Evolutionary conservation across 2,888 invertebrate genomes (phyloP).

Genomic region (Agrypnus murinus): DNA sequence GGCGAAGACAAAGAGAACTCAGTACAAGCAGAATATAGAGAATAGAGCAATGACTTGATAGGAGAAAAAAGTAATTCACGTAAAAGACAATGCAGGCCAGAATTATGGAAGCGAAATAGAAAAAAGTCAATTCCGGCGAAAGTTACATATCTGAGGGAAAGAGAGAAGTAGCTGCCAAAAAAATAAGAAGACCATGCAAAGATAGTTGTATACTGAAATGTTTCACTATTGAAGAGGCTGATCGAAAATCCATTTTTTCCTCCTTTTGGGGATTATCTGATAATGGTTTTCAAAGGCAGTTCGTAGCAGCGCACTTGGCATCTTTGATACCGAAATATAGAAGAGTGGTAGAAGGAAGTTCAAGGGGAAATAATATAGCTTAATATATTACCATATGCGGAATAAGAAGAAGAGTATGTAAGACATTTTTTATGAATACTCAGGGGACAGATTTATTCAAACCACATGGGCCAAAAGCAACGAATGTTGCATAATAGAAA

Average conservation of each 20-base stretch:
- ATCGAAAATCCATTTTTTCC: slow-evolving; percentile 4
- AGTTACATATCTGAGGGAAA: not conserved
- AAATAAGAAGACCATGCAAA: slow-evolving; percentile 5
- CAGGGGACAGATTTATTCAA: slow-evolving; percentile 7
- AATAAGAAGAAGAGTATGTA: slow-evolving; percentile 18
- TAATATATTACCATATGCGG: slow-evolving; percentile 18
- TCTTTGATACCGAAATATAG: slow-evolving; percentile 12
- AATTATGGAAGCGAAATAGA: slow-evolving; percentile 9
- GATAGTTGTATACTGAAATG: slow-evolving; percentile 9
- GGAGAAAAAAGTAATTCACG: slow-evolving; percentile 2
- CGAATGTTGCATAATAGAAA: slow-evolving; percentile 32
- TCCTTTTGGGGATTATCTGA: slow-evolving; percentile 13
- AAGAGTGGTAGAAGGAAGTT: slow-evolving; percentile 17
- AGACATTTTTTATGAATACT: slow-evolving; percentile 16
- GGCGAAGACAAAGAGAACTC: not conserved
- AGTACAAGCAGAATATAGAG: not conserved
- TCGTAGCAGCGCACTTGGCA: slow-evolving; percentile 1
- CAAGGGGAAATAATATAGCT: slow-evolving; percentile 9
- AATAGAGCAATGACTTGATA: not conserved
- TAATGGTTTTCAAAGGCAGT: slow-evolving; percentile 11
- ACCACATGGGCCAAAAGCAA: slow-evolving; percentile 24
- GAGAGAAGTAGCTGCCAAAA: slow-evolving; percentile 1
- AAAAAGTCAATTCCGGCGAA: not conserved
- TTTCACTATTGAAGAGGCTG: slow-evolving; percentile 2
- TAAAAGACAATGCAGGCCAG: slow-evolving; percentile 1